Evolutionary conservation across 1,140 invertebrate species (phyloP).

Genomic region (Drosophila orena): DNA sequence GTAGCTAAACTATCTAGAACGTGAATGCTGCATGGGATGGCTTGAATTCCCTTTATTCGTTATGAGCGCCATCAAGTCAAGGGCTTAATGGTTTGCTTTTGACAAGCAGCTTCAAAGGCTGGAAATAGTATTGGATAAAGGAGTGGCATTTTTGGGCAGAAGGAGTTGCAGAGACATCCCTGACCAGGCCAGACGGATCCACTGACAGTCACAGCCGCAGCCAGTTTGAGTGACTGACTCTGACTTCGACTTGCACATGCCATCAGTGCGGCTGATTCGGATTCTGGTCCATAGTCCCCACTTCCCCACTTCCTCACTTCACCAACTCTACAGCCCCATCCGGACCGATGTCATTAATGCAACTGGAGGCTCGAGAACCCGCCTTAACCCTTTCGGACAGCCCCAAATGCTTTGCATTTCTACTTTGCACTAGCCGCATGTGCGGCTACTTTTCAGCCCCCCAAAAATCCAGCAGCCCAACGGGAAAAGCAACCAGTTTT

Average conservation of each 20-base stretch:
- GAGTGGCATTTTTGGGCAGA: not conserved
- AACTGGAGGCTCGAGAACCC: constrained; percentile 46
- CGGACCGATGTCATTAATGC: constrained; percentile 76
- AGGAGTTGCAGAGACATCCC: not conserved
- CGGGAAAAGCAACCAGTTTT: not conserved
- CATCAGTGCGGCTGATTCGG: constrained; percentile 12
- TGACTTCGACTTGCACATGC: constrained; percentile 74
- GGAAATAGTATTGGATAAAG: constrained; percentile 4
- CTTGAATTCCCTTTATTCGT: too few relatives aligned
- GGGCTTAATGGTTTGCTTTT: constrained; percentile 65
- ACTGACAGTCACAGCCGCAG: constrained; percentile 60
- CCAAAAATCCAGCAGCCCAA: not conserved
- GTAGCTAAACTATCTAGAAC: not conserved
- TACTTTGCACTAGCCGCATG: constrained; percentile 54
- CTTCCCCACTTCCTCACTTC: not conserved
- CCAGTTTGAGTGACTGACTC: constrained; percentile 73
- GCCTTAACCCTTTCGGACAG: constrained; percentile 34
- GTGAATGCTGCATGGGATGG: too few relatives aligned
- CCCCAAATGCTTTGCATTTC: constrained; percentile 62
- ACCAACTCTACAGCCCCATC: not conserved
- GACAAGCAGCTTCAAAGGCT: constrained; percentile 26
- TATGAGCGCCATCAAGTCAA: constrained; percentile 49
- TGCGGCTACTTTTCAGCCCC: constrained; percentile 43
- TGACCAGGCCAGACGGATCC: constrained; percentile 43
- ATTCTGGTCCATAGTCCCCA: not conserved